These are phyloP conservation scores for Tupaia tana DNA, from an alignment of 2,113 vertebrate species.

Conservation along the genomic window DNA sequence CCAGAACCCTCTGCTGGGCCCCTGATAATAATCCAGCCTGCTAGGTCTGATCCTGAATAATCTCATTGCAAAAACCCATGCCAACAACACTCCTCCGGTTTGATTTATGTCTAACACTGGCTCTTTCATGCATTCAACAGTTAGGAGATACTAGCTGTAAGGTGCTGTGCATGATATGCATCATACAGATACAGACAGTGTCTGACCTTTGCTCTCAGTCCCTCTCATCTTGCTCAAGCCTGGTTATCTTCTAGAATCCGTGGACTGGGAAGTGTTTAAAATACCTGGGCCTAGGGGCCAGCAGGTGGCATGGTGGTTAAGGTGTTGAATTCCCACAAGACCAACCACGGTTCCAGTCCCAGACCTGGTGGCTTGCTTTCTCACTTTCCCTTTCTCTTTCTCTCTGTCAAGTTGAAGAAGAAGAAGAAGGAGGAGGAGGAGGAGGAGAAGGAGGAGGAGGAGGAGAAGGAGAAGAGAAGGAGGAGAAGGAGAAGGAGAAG, in stretches of 20 bases:
- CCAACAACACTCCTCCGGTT: not conserved
- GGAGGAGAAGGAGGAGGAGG: too few species aligned
- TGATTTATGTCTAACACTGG: not conserved
- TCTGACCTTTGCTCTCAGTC: not conserved
- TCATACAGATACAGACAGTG: not conserved
- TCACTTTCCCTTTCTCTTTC: too few species aligned
- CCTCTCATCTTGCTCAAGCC: not conserved
- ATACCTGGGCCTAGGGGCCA: not conserved
- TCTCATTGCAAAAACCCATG: not conserved
- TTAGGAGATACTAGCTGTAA: not conserved
- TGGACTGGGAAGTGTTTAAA: not conserved
- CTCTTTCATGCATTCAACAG: not conserved
- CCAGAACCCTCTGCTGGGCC: not conserved
- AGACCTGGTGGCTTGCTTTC: too few species aligned
- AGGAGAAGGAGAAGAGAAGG: too few species aligned
- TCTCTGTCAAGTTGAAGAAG: too few species aligned
- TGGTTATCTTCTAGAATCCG: not conserved
- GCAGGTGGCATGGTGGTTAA: too few species aligned
- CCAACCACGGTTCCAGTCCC: too few species aligned
- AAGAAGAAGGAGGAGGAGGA: too few species aligned
- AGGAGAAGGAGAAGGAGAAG: too few species aligned
- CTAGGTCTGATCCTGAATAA: not conserved
- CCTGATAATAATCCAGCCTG: not conserved
- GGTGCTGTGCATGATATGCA: fast-evolving
- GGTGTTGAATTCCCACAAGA: too few species aligned